A percentile compares a stretch with the other conserved stretches of the same genome.
Conservation (phyloP, 2,797 vertebrate species). For the Rhinoraja longicauda region DNA sequence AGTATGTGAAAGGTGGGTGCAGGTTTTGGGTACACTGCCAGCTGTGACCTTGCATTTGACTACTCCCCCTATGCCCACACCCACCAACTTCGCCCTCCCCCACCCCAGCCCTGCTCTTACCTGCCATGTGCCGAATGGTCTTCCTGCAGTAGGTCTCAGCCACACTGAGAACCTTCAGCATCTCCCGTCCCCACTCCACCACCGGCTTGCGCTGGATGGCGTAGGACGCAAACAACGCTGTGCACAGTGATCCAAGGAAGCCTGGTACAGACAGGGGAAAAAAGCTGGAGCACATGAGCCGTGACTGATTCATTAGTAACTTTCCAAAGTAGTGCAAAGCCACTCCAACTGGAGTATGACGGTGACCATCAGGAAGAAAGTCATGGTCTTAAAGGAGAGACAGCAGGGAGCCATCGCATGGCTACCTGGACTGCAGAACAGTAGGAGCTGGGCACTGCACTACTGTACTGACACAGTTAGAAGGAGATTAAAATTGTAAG, state of each 20-base stretch:
- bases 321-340: neutral
- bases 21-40: too few relatives aligned
- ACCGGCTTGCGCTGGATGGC: conserved; percentile 82
- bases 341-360: too few relatives aligned
- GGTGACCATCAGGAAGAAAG: too few relatives aligned
- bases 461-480: too few relatives aligned
- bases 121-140: conserved; percentile 90
- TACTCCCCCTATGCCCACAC: too few relatives aligned
- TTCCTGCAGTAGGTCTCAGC: conserved; percentile 90
- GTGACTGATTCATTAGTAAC: neutral
- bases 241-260: conserved; percentile 88
- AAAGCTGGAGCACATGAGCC: neutral
- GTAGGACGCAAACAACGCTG: conserved; percentile 83
- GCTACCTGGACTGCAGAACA: too few relatives aligned
- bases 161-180: conserved; percentile 75
- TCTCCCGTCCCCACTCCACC: conserved; percentile 82
- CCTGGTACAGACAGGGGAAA: conserved; percentile 56
- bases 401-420: too few relatives aligned
- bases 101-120: conserved; percentile 53
- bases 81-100: too few relatives aligned
- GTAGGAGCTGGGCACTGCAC: too few relatives aligned
- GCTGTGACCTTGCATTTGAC: too few relatives aligned
- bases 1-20: too few relatives aligned
- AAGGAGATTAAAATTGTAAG: too few relatives aligned
- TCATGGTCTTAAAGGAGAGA: neutral